Base-by-base conservation (phyloP, 2,888 invertebrate genomes). In the Leucophenga maculata region DNA sequence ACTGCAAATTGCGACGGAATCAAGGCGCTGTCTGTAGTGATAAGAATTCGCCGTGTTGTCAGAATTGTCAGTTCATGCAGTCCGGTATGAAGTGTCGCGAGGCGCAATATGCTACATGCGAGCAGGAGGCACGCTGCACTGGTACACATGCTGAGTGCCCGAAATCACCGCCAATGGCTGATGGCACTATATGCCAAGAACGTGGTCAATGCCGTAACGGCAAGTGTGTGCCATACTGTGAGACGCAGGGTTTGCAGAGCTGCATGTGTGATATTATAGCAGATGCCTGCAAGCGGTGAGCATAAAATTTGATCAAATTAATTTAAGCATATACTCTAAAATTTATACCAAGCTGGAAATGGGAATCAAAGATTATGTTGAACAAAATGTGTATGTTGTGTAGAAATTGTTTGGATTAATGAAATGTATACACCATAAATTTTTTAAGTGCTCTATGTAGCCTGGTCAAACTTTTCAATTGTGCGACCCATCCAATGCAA, bases 251-350 rank as follows among this genome's bases (percentile, higher is more conserved):
- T 65, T 90, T 95, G 86, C 95, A 95, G 87, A 97, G 97, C 86
- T 98, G 98, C 91, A 97, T 98, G 95, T 98, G 98, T 88, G 97
- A 97, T 86, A 94, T 95, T 78, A 94, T 97, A 85, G 94, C 92
- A 74, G 94, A 97, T 84, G 97, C 98, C 4, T 99, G 98, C 87
- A 96, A 95, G 84, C 92, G 97, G 85, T 86, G 69, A 67, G 52
- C 22, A 48, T n/a, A 52, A 1, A 1, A 57, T 31, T 46, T 2
- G n/a, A n/a, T n/a, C n/a, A n/a, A n/a, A n/a, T n/a, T n/a, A n/a
- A n/a, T n/a, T n/a, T n/a, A n/a, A n/a, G n/a, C n/a, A n/a, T n/a
- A n/a, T n/a, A n/a, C n/a, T n/a, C n/a, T n/a, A n/a, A n/a, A n/a
- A n/a, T n/a, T n/a, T n/a, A n/a, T n/a, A n/a, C n/a, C n/a, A n/a